Conservation (phyloP, 1,140 invertebrate genomes). For the Ceratoteleas bidentatus region DNA sequence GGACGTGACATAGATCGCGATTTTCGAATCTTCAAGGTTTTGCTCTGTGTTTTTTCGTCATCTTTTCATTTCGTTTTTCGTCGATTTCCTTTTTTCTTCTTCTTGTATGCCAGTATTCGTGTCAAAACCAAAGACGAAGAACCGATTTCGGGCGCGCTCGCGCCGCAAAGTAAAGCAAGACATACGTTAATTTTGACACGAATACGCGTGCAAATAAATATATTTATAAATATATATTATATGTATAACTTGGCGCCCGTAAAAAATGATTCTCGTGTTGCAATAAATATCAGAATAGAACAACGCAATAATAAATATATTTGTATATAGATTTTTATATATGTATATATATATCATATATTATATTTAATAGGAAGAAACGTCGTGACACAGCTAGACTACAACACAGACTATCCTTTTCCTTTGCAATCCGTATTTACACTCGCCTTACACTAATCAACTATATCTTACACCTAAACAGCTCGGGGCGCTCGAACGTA, state of each 20-base stretch:
- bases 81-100: neutral
- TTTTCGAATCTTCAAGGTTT: slow-evolving; percentile 41
- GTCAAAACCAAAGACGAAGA: slow-evolving; percentile 38
- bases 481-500: slow-evolving; percentile 15
- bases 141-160: neutral
- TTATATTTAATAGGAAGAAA: slow-evolving; percentile 78
- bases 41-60: neutral
- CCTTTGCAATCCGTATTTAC: slow-evolving; percentile 68
- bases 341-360: slow-evolving; percentile 73
- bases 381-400: slow-evolving; percentile 78
- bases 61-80: slow-evolving; percentile 23
- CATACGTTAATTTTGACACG: slow-evolving; percentile 46
- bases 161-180: neutral
- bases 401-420: slow-evolving; percentile 76
- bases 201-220: slow-evolving; percentile 53
- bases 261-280: slow-evolving; percentile 67
- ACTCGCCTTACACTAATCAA: slow-evolving; percentile 69
- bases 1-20: slow-evolving; percentile 70
- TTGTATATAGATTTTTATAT: slow-evolving; percentile 70
- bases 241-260: slow-evolving; percentile 58
- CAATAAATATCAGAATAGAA: slow-evolving; percentile 82
- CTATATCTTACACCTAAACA: slow-evolving; percentile 71
- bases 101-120: slow-evolving; percentile 47
- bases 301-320: slow-evolving; percentile 81
- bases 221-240: slow-evolving; percentile 57